Percentiles rank a stretch among this genome's conserved stretches.
Conservation (phyloP, 2,113 vertebrate species). For the Lepisosteus oculatus region DNA sequence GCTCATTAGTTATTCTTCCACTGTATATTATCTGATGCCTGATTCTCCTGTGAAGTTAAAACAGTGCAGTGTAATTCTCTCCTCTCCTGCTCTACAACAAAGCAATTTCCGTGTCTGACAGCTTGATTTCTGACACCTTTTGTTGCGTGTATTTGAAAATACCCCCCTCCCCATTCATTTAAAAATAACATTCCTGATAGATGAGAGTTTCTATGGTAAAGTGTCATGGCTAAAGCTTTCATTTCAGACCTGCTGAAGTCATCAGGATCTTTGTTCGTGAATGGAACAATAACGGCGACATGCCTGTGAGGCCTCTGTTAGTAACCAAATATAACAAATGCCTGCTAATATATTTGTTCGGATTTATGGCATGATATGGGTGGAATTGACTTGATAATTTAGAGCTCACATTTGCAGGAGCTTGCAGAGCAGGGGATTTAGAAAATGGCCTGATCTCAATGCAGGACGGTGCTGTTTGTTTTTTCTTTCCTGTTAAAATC, state of each 20-base stretch:
- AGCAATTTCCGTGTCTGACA: slow-evolving; percentile 50
- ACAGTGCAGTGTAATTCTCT: slow-evolving; percentile 1
- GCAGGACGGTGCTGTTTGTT: slow-evolving; percentile 47
- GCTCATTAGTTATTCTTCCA: neutral
- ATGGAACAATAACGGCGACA: slow-evolving; percentile 21
- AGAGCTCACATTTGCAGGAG: slow-evolving; percentile 39
- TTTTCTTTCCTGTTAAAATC: neutral
- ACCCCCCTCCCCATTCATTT: slow-evolving; percentile 39
- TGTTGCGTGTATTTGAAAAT: slow-evolving; percentile 42
- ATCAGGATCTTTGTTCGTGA: slow-evolving; percentile 43
- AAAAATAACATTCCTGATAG: slow-evolving; percentile 34
- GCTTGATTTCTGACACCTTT: slow-evolving; percentile 50
- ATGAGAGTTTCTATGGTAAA: slow-evolving; percentile 36
- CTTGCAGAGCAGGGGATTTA: slow-evolving; percentile 36
- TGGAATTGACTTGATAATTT: slow-evolving; percentile 40
- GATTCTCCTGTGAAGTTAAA: neutral
- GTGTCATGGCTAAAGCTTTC: slow-evolving; percentile 28
- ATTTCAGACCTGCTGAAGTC: slow-evolving; percentile 47
- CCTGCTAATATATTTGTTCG: slow-evolving; percentile 38
- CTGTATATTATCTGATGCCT: neutral
- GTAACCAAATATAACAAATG: slow-evolving; percentile 31
- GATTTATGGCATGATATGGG: slow-evolving; percentile 46
- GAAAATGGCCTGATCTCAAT: slow-evolving; percentile 45
- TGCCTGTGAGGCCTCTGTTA: slow-evolving; percentile 21
- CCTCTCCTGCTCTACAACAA: slow-evolving; percentile 5